These are phyloP conservation scores for Chaitophorus viminalis DNA, from an alignment of 2,888 invertebrate genomes.

Conservation along the genomic window DNA sequence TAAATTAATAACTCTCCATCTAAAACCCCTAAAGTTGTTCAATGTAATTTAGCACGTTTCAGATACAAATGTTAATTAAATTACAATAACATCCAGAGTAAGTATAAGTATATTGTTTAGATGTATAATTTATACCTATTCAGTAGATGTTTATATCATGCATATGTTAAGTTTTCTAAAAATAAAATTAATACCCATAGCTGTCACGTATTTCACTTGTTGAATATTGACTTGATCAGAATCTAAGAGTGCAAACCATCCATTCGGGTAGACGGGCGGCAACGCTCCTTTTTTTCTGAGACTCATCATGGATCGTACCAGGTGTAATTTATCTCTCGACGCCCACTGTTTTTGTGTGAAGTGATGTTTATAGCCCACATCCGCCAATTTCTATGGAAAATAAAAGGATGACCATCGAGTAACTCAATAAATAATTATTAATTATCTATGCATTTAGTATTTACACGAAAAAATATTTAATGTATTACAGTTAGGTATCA, in stretches of 20 bases:
- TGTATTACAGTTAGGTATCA: too few relatives aligned
- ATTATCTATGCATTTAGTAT: not conserved
- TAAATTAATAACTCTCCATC: not conserved
- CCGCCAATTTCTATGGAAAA: slow-evolving; percentile 69
- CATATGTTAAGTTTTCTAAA: not conserved
- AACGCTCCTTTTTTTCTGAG: slow-evolving; percentile 74
- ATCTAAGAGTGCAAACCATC: slow-evolving; percentile 86
- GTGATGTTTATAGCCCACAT: slow-evolving; percentile 68
- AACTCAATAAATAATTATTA: not conserved
- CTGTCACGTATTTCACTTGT: slow-evolving; percentile 64
- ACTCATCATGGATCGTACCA: slow-evolving; percentile 67
- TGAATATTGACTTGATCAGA: slow-evolving; percentile 69
- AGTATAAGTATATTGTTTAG: not conserved
- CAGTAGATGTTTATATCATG: not conserved
- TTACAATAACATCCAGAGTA: not conserved
- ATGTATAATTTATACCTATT: not conserved
- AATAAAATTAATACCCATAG: slow-evolving; percentile 65
- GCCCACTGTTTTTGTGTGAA: slow-evolving; percentile 63
- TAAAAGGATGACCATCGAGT: not conserved
- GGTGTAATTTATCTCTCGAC: slow-evolving; percentile 58
- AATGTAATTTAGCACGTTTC: not conserved
- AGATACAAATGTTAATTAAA: not conserved
- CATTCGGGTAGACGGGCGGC: slow-evolving; percentile 89
- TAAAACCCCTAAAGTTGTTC: not conserved
- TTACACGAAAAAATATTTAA: too few relatives aligned